Conservation (phyloP, 2,797 vertebrate species). For the Smutsia gigantea region DNA sequence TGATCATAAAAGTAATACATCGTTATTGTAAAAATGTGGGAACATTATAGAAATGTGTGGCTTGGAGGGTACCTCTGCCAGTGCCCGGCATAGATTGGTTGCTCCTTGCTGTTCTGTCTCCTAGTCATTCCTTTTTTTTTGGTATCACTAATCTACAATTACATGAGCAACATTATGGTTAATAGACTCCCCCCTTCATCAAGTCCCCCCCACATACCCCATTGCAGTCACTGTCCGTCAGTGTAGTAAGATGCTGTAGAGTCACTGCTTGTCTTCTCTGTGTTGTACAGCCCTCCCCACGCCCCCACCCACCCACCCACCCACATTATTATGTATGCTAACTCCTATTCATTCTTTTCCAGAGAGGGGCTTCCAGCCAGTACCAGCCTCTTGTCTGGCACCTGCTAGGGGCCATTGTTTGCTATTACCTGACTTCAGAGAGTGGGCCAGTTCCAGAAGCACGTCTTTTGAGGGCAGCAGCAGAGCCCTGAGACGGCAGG, state of each 20-base stretch:
- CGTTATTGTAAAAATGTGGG: neutral
- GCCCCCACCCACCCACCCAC: no score
- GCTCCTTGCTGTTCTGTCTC: neutral
- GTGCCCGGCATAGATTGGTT: neutral
- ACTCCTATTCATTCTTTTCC: neutral
- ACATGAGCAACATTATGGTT: no score
- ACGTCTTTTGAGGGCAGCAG: neutral
- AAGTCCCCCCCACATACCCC: no score
- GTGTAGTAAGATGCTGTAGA: no score
- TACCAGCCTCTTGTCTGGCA: neutral
- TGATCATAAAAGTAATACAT: slow-evolving; percentile 9
- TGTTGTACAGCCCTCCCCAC: no score
- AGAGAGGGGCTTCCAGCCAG: neutral
- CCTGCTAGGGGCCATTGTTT: neutral
- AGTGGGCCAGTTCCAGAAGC: neutral
- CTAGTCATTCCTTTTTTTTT: neutral
- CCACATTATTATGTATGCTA: no score
- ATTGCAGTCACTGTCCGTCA: no score
- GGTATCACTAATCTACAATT: no score
- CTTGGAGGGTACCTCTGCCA: neutral
- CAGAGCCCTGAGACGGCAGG: accelerated
- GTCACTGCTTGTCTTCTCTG: no score
- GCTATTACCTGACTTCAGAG: neutral
- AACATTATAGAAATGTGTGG: neutral
- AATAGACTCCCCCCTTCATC: no score